phyloP scores from a whole-genome alignment of 2,113 vertebrate species.

The Pungitius pungitius region DNA sequence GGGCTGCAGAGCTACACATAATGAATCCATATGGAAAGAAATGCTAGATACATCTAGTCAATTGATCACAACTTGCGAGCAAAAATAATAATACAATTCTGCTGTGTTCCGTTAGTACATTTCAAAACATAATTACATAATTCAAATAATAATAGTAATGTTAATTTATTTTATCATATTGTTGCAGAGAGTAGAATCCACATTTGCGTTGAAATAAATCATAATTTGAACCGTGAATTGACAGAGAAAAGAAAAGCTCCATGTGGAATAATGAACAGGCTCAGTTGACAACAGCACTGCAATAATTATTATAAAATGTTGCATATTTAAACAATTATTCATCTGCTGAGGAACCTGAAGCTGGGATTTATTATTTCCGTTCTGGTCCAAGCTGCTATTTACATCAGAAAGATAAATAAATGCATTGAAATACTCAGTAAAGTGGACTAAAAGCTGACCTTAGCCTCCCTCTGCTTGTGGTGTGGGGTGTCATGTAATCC shows the following conservation, averaged over 20 bases:
- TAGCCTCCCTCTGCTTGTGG: neutral
- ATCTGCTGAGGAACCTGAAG: neutral
- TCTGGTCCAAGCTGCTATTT: neutral
- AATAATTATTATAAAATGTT: too few relatives aligned
- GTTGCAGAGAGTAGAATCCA: neutral
- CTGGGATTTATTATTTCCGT: neutral
- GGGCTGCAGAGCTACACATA: too few relatives aligned
- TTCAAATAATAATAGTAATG: neutral
- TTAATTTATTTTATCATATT: neutral
- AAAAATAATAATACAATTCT: too few relatives aligned
- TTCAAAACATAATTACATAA: neutral
- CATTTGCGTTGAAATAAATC: neutral
- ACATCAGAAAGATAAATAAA: neutral
- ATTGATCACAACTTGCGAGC: neutral
- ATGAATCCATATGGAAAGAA: neutral
- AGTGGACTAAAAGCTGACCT: neutral
- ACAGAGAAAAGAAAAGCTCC: neutral
- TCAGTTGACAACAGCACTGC: neutral
- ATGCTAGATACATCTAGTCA: neutral
- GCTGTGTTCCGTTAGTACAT: too few relatives aligned
- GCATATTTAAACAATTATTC: neutral
- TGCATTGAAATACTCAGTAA: neutral
- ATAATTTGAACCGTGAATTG: neutral
- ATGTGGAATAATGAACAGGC: neutral
- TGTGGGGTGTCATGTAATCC: slow-evolving; percentile 31